A percentile compares a stretch with the other conserved stretches of the same genome.
Evolutionary conservation across 2,113 vertebrate species (phyloP).

Genomic region (Cnemophilus loriae): DNA sequence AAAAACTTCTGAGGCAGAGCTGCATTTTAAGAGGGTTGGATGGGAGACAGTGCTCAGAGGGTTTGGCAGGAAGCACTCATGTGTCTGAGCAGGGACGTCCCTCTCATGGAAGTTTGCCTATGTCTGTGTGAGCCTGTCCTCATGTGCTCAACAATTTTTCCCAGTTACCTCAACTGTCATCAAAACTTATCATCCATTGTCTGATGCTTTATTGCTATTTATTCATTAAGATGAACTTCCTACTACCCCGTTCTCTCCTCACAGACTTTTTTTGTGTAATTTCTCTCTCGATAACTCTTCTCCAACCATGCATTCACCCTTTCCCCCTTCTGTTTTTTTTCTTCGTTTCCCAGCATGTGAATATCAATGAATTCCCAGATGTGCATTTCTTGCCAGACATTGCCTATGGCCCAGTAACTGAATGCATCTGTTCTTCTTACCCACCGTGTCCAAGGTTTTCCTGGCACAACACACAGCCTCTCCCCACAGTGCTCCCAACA

Average conservation of each 20-base stretch:
- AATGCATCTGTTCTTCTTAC: not conserved
- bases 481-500: not conserved
- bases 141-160: not conserved
- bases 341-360: not conserved
- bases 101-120: not conserved
- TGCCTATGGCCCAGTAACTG: not conserved
- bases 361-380: not conserved
- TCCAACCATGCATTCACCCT: not conserved
- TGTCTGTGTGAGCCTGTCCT: not conserved
- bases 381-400: not conserved
- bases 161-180: not conserved
- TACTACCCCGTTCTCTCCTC: not conserved
- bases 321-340: not conserved
- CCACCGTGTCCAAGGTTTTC: not conserved
- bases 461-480: not conserved
- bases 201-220: not conserved
- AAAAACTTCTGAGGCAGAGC: not conserved
- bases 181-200: not conserved
- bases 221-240: not conserved
- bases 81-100: not conserved
- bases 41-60: not conserved
- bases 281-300: not conserved
- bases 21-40: not conserved
- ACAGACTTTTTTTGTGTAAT: not conserved
- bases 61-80: accelerated